Base-by-base conservation (phyloP, 2,797 vertebrate genomes). In the Fratercula arctica region DNA sequence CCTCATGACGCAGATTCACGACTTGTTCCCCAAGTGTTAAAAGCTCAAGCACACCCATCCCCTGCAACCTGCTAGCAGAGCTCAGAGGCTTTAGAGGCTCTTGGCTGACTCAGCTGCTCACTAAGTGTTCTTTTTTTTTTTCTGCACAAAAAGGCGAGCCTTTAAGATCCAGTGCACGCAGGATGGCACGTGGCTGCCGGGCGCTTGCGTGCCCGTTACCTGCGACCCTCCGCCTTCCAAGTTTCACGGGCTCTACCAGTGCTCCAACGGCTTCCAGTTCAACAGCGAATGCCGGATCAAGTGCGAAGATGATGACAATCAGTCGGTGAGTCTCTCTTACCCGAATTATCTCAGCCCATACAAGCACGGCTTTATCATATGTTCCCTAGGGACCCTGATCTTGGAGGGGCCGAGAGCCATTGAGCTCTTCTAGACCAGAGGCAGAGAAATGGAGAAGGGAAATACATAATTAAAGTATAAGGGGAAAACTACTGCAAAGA, bases 91-190 rank as follows among this genome's bases (percentile, higher is more conserved):
- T 87, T 72, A 35, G 69, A 78, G 21, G 39, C 81, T 91, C 75
- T 74, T 69, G 31, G 83, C 95, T 96, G 91, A 90, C 77, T 95
- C 85, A 96, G 81, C 69, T 41, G 3, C 72, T 95, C 60, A 77
- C 59, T 89, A 50, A 88, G 68, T 72, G 16, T 64, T 83, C 93
- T 60, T 90, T 51, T 48, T 41, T 85, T 69, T 31, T 95, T 57
- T 69, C 50, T 56, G n/a, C 66, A 78, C 77, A 46, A 39, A 93
- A 93, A 99, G 99, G 95, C 98, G 99, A 81, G 98, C 99, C 8
- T 99, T 99, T 95, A 99, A 99, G 97, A 99, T 98, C 41, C 99
- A 99, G 97, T 99, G 99, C 96, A 99, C 99, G 0, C 99, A 99
- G 64, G 99, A 99, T 0, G 99, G 99, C 90, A 99, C 98, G 53